Evolutionary conservation across 2,113 vertebrate species (phyloP).

Genomic region (Tylochromis polylepis): DNA sequence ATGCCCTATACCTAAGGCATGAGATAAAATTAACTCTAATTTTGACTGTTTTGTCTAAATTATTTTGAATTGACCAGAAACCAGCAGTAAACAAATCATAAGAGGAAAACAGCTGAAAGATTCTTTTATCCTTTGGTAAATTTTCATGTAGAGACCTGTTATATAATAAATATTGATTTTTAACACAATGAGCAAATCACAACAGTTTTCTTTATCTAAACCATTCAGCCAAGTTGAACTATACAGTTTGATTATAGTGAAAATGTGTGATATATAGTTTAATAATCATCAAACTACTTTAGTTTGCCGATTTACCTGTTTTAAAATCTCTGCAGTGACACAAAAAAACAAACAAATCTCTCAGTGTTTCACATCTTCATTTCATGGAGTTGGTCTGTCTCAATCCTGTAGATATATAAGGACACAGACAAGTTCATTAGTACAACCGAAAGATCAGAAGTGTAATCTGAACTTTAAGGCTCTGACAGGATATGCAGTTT

Average conservation of each 20-base stretch:
- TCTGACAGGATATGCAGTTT: too few species aligned
- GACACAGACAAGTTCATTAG: neutral
- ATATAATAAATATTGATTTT: neutral
- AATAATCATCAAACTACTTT: neutral
- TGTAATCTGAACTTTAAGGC: neutral
- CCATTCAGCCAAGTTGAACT: neutral
- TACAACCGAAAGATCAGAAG: neutral
- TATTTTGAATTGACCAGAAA: neutral
- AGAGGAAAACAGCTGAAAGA: neutral
- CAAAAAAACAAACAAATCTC: neutral
- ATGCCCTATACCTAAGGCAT: too few species aligned
- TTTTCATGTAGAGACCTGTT: neutral
- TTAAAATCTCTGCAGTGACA: neutral
- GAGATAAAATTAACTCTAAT: too few species aligned
- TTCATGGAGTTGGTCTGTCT: neutral
- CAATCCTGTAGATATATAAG: neutral
- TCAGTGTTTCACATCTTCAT: neutral
- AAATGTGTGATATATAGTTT: too few species aligned
- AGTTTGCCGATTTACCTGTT: neutral
- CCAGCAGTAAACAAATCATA: neutral
- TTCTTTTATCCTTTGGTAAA: neutral
- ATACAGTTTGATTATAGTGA: neutral
- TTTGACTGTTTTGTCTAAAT: neutral
- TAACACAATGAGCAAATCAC: neutral
- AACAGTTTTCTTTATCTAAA: neutral